phyloP scores from a whole-genome alignment of 2,888 invertebrate species.

The Lymantria dispar region DNA sequence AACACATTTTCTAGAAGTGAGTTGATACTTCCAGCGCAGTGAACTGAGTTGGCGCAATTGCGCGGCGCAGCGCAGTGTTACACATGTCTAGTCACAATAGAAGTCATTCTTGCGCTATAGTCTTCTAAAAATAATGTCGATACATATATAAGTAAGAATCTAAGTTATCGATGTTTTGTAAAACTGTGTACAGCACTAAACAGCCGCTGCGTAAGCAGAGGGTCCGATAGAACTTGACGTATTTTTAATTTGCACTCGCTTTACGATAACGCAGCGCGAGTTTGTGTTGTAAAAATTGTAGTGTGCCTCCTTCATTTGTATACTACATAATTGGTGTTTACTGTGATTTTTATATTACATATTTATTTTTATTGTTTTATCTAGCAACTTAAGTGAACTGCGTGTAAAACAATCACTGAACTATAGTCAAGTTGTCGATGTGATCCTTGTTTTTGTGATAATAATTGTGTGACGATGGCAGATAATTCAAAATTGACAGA shows the following conservation, averaged over 20 bases:
- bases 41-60: no score
- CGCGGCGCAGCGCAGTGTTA: no score
- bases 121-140: no score
- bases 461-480: constrained; percentile 72
- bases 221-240: constrained; percentile 26
- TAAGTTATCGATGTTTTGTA: no score
- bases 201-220: no score
- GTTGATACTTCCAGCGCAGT: no score
- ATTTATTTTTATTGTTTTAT: constrained; percentile 29
- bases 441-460: constrained; percentile 57
- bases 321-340: constrained; percentile 18
- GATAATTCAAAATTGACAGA: constrained; percentile 83
- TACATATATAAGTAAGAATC: no score
- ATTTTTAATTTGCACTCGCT: constrained; percentile 33
- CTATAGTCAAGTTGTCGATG: constrained; percentile 44
- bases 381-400: constrained; percentile 52
- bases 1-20: no score
- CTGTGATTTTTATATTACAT: constrained; percentile 32
- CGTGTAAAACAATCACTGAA: constrained; percentile 35
- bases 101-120: no score
- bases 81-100: no score
- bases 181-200: no score
- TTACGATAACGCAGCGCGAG: constrained; percentile 20
- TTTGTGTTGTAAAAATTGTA: constrained; percentile 22
- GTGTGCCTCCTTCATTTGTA: constrained; percentile 17